Evolutionary conservation across 2,888 invertebrate genomes (phyloP).

Genomic region (Eilema griseolum): DNA sequence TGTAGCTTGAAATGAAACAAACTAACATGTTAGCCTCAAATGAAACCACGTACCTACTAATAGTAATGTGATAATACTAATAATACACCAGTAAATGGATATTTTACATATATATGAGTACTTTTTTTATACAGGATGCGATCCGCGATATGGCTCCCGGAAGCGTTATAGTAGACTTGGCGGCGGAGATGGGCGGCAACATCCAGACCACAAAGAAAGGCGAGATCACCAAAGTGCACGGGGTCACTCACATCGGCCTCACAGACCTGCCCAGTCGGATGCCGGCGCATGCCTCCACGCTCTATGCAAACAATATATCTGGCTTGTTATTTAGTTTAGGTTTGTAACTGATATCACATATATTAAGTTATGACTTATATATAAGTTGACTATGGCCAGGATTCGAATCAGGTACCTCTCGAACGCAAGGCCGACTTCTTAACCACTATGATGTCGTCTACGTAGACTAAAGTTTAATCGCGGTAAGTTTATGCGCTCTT

Average conservation of each 20-base stretch:
- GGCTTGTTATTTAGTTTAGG: slow-evolving; percentile 94
- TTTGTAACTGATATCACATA: slow-evolving; percentile 57
- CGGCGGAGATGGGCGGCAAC: slow-evolving; percentile 96
- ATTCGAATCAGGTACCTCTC: neutral
- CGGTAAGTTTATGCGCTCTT: too few relatives aligned
- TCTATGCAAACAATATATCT: slow-evolving; percentile 96
- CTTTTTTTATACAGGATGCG: slow-evolving; percentile 87
- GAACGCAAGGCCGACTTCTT: neutral
- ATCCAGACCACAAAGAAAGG: slow-evolving; percentile 94
- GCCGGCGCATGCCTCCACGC: slow-evolving; percentile 94
- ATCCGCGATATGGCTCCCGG: slow-evolving; percentile 94
- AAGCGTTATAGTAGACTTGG: slow-evolving; percentile 95
- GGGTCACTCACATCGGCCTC: slow-evolving; percentile 94
- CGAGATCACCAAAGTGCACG: slow-evolving; percentile 91
- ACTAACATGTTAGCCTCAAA: too few relatives aligned
- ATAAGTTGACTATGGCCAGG: too few relatives aligned
- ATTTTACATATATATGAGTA: too few relatives aligned
- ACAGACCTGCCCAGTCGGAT: slow-evolving; percentile 95
- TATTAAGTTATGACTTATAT: too few relatives aligned
- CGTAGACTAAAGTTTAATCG: too few relatives aligned
- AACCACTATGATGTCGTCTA: too few relatives aligned
- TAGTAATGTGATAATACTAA: too few relatives aligned
- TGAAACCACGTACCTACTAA: too few relatives aligned
- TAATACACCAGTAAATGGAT: too few relatives aligned
- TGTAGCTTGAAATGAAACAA: neutral